Evolutionary conservation across 1,140 invertebrate species (phyloP), one percentile per base, ranked within the genome.

Genomic region (Akabosia matsudoensis): DNA sequence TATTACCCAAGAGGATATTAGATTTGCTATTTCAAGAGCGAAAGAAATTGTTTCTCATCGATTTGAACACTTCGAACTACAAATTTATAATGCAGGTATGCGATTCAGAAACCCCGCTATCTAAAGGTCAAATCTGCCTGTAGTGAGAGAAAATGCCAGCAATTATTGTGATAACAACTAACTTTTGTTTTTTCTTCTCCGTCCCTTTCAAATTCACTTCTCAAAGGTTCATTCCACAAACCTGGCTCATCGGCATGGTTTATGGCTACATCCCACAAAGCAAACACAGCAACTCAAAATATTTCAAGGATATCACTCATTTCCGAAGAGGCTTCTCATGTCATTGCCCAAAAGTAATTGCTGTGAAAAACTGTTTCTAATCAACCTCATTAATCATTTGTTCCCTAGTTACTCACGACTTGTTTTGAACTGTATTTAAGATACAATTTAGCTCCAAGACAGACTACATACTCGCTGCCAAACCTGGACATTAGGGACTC

Each of bases 191-290:
- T 52, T 74, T 33, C 18, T 67, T 33, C 10, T 70, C 10, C 34
- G n/a, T 24, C 24, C 37, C 31, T 64, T 33, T 71, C 3, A 33
- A 70, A n/a, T 30, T 45, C 10, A 24, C 51, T 34, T 37, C 34
- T 16, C 80, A 18, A 74, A 87, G 85, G 85, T 22, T 84, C 84
- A 3, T 79, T 83, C 26, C 85, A 85, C 79, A 79, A 76, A 14
- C 85, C 85, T 7, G 85, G 84, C 1, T 85, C 83, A 16, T 84
- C 87, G 4, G 86, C 86, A 2, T 88, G 87, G 87, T 88, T 86
- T 79, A 86, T 87, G 83, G 84, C 86, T 16, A 86, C 86, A 0
- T 87, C 87, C 1, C 84, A 86, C 73, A 84, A 85, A 75, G 85
- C 83, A 1, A 86, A 85, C 76, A 76, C 83, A 13, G 79, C 83